Evolutionary conservation across 2,797 vertebrate species (phyloP).

Genomic region (Periophthalmus magnuspinnatus): DNA sequence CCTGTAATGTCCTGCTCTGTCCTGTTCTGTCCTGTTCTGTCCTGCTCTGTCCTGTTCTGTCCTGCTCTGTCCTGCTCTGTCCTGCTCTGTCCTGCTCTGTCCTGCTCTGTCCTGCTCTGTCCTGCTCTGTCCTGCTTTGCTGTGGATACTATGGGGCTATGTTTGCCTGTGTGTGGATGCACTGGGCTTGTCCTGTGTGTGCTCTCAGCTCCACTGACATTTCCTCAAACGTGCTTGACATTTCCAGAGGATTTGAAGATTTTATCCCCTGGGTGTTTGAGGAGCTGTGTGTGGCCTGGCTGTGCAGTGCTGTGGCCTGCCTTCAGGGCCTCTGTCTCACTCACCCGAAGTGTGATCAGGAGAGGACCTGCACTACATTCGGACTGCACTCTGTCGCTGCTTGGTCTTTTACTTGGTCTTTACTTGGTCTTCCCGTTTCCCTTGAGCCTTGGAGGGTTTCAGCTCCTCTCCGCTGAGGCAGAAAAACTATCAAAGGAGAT

Average conservation of each 20-base stretch:
- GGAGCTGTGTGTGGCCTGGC: constrained; percentile 59
- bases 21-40: constrained; percentile 56
- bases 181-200: constrained; percentile 25
- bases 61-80: constrained; percentile 53
- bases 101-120: constrained; percentile 53
- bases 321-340: constrained; percentile 45
- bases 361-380: constrained; percentile 49
- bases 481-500: constrained; percentile 67
- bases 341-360: constrained; percentile 55
- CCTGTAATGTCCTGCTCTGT: too few relatives aligned
- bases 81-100: constrained; percentile 53
- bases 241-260: constrained; percentile 76
- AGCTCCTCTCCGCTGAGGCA: constrained; percentile 62
- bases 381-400: constrained; percentile 51
- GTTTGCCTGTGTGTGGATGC: constrained; percentile 33
- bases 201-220: constrained; percentile 69
- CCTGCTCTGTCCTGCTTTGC: constrained; percentile 53
- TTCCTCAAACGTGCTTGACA: constrained; percentile 75
- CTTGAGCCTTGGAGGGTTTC: constrained; percentile 61
- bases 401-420: constrained; percentile 59
- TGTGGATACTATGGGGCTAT: constrained; percentile 31
- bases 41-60: too few relatives aligned
- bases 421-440: constrained; percentile 55
- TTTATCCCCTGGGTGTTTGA: constrained; percentile 72
- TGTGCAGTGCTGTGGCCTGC: constrained; percentile 39